phyloP scores from a whole-genome alignment of 2,113 vertebrate genomes.

The Phainopepla nitens region DNA sequence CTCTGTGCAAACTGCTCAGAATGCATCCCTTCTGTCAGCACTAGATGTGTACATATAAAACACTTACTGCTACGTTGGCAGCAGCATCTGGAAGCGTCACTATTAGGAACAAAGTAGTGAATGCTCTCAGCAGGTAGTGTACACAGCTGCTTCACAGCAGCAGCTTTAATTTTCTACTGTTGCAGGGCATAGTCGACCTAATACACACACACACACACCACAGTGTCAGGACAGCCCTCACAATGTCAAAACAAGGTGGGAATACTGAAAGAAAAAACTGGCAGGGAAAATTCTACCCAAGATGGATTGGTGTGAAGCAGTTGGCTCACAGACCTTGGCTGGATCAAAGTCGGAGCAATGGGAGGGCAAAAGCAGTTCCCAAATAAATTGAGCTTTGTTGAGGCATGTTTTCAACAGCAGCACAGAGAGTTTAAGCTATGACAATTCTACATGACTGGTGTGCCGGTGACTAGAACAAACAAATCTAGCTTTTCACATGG shows the following conservation, averaged over 20 bases:
- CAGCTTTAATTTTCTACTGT: background rate
- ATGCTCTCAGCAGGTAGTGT: background rate
- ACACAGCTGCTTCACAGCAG: background rate
- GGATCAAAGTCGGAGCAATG: background rate
- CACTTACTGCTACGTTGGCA: background rate
- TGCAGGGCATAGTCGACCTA: background rate
- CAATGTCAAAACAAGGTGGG: background rate
- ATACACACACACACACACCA: no score
- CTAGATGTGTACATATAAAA: background rate
- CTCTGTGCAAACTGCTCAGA: background rate
- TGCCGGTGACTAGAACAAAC: background rate
- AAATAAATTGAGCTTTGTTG: background rate
- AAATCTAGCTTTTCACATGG: background rate
- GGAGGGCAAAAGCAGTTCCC: background rate
- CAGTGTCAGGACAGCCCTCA: background rate
- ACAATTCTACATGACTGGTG: background rate
- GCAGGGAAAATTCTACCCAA: background rate
- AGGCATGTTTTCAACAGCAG: background rate
- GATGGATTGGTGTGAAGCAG: rapidly evolving
- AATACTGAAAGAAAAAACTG: background rate
- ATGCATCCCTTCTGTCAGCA: background rate
- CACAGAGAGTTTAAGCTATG: background rate
- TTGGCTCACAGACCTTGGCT: background rate
- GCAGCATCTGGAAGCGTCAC: background rate
- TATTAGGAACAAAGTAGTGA: background rate